Conservation (phyloP, 1,140 invertebrate species). For the Holotrichia oblita region DNA sequence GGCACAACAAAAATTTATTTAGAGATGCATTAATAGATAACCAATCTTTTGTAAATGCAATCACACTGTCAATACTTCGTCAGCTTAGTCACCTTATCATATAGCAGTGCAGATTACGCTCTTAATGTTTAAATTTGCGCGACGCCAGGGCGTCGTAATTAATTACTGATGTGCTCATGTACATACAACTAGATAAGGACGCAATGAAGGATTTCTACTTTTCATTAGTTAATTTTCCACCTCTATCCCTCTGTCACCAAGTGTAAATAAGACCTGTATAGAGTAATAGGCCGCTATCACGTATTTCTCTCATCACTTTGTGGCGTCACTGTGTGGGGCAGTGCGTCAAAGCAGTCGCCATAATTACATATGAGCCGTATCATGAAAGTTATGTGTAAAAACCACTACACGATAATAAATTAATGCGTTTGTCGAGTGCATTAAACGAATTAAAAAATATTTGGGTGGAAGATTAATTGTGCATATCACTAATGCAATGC, state of each 20-base stretch:
- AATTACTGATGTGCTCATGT: conserved; percentile 11
- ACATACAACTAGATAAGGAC: neutral
- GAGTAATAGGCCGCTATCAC: conserved; percentile 18
- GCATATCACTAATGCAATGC: neutral
- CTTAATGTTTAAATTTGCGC: conserved; percentile 18
- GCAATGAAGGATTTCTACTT: conserved; percentile 30
- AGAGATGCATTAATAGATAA: no score
- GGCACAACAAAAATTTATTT: no score
- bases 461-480: conserved; percentile 44
- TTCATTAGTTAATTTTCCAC: conserved; percentile 39
- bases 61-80: no score
- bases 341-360: conserved; percentile 15
- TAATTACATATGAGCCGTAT: conserved; percentile 29
- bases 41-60: no score
- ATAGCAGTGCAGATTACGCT: neutral
- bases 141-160: neutral
- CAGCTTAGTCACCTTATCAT: no score
- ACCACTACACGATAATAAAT: conserved; percentile 31
- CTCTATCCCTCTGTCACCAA: neutral
- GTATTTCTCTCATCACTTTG: conserved; percentile 8
- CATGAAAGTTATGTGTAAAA: neutral
- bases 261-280: conserved; percentile 23
- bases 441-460: conserved; percentile 50
- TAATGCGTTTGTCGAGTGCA: conserved; percentile 39
- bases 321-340: neutral